Conservation (phyloP, 2,113 vertebrate species). For the Numida meleagris region DNA sequence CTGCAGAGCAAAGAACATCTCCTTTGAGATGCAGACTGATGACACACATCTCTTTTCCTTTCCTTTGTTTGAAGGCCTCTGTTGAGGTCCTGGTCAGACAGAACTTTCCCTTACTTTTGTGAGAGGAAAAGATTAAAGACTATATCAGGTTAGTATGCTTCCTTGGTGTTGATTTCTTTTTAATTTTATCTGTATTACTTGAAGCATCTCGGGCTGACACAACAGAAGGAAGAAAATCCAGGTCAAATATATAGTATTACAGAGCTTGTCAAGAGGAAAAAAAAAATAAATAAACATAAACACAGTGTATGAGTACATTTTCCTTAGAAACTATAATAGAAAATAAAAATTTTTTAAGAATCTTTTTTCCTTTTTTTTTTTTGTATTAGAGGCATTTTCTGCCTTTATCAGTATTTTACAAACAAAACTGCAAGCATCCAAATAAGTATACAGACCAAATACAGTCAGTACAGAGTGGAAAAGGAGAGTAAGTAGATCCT, state of each 20-base stretch:
- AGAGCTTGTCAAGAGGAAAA: background rate
- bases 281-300: background rate
- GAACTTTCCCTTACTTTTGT: background rate
- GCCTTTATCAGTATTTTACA: background rate
- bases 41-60: background rate
- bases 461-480: background rate
- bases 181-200: background rate
- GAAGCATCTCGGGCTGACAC: background rate
- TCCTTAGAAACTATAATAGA: background rate
- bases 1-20: background rate
- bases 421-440: background rate
- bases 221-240: background rate
- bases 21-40: background rate
- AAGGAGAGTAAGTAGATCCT: background rate
- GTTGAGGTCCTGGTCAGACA: background rate
- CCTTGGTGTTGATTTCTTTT: background rate
- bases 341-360: background rate
- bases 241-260: background rate
- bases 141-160: background rate
- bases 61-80: background rate
- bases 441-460: background rate
- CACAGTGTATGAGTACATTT: background rate
- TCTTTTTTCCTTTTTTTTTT: background rate
- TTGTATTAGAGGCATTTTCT: background rate
- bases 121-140: background rate